Evolutionary conservation across 2,113 vertebrate species (phyloP), one percentile per base, ranked within the genome.

Genomic region (Eubucco bourcierii): DNA sequence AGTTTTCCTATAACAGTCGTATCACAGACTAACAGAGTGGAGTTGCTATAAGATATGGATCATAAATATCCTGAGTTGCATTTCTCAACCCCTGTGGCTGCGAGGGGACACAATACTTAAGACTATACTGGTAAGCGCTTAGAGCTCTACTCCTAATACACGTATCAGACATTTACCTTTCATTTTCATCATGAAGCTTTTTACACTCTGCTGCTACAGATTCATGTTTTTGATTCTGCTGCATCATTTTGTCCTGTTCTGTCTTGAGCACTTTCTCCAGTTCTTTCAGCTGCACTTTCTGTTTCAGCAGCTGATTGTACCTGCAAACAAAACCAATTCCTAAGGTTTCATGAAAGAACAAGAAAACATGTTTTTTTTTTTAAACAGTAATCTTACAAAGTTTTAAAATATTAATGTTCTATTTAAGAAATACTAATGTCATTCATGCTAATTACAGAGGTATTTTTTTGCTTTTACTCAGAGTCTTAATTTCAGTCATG

Each of bases 231-330:
- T 98, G 98, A 76, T 97, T 99, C 88, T 99, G 98, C 44, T 98
- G 98, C 4, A 98, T 65, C 98, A 99, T 99, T 94, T 99, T 99
- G 67, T 99, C 98, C 95, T 99, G 99, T 92, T 99, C 98, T 47
- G 95, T 91, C 96, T 99, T 99, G 78, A 99, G 96, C 52, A 97
- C 97, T 72, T 98, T 99, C 97, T 99, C 99, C 96, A 99, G 76
- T 81, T 99, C 98, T 93, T 99, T 98, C 94, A 99, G 96, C 14
- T 99, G 99, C 27, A 97, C 98, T 75, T 99, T 99, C 96, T 98
- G 99, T 95, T 99, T 99, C 95, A 99, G 87, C 80, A 99, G 97
- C 72, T 99, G 98, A 93, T 99, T 99, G 82, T 99, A 99, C 91
- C 99, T 99, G 87, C 72, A 80, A 65, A 76, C 21, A 86, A 16